These are phyloP conservation scores for Uloborus diversus DNA, from an alignment of 1,140 invertebrate species.

Conservation along the genomic window DNA sequence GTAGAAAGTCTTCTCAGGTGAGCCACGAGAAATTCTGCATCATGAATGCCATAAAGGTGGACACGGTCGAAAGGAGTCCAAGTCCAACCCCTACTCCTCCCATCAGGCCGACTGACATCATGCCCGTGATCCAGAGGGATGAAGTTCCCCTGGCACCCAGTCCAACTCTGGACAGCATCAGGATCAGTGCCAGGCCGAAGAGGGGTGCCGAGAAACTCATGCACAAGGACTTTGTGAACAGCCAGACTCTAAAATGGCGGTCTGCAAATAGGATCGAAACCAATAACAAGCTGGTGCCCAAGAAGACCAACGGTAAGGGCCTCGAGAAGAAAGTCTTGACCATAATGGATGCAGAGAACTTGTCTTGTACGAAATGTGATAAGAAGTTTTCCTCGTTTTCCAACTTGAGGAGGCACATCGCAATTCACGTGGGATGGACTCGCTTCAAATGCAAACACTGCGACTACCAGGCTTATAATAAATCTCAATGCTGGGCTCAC, in stretches of 20 bases:
- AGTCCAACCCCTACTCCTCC: background rate
- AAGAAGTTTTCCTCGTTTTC: conserved; percentile 62
- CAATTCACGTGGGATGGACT: conserved; percentile 66
- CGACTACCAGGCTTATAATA: conserved; percentile 64
- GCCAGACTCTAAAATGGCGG: conserved; percentile 47
- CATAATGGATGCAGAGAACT: conserved; percentile 62
- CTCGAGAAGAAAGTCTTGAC: conserved; percentile 57
- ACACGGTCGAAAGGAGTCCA: conserved; percentile 5
- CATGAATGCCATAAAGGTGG: conserved; percentile 44
- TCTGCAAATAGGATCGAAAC: conserved; percentile 37
- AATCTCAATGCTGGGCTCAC: conserved; percentile 64
- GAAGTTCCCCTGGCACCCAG: background rate
- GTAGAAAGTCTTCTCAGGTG: conserved; percentile 55
- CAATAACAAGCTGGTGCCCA: conserved; percentile 1
- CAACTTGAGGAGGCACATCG: conserved; percentile 65
- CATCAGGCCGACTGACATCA: too few species aligned
- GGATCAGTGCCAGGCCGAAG: conserved; percentile 47
- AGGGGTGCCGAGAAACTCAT: conserved; percentile 59
- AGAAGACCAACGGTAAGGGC: conserved; percentile 19
- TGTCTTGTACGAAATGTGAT: conserved; percentile 64
- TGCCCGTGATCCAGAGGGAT: background rate
- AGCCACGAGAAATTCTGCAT: conserved; percentile 57
- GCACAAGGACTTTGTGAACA: conserved; percentile 57
- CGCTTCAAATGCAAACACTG: conserved; percentile 66
- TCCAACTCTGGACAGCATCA: too few species aligned